These are phyloP conservation scores for Mimachlamys varia DNA, from an alignment of 2,888 invertebrate genomes.

Conservation along the genomic window DNA sequence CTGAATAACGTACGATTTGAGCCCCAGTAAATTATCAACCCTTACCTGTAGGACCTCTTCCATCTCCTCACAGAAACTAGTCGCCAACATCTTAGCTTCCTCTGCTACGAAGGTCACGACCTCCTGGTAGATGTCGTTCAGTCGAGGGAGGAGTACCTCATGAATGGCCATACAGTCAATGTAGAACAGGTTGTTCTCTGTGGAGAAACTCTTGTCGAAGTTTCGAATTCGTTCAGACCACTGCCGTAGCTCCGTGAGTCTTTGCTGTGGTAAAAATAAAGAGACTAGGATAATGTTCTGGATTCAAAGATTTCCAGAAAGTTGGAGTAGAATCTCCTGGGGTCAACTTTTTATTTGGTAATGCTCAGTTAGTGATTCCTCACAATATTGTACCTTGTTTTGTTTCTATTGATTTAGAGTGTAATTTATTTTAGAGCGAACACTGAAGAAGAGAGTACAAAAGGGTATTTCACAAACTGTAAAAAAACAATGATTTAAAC, in stretches of 20 bases:
- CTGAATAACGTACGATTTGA: too few species aligned
- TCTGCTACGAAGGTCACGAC: slow-evolving; percentile 77
- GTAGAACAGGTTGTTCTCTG: slow-evolving; percentile 76
- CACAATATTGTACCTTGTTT: too few species aligned
- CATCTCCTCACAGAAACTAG: slow-evolving; percentile 76
- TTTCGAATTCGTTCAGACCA: slow-evolving; percentile 78
- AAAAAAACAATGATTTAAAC: too few species aligned
- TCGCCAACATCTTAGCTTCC: slow-evolving; percentile 72
- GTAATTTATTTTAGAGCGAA: too few species aligned
- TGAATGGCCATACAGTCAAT: slow-evolving; percentile 77
- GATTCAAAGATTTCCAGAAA: neutral
- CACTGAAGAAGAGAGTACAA: too few species aligned
- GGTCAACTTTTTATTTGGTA: too few species aligned
- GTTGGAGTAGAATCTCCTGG: too few species aligned
- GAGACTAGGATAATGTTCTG: neutral
- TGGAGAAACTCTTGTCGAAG: slow-evolving; percentile 76
- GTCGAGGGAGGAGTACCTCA: slow-evolving; percentile 73
- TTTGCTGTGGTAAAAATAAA: slow-evolving; percentile 72
- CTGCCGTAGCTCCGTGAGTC: slow-evolving; percentile 77
- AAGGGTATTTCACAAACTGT: too few species aligned
- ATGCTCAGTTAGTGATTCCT: too few species aligned
- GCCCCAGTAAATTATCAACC: neutral
- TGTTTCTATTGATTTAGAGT: too few species aligned
- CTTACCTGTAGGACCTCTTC: slow-evolving; percentile 70
- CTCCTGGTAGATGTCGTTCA: slow-evolving; percentile 76